phyloP scores from a whole-genome alignment of 2,113 vertebrate genomes.

The Microtus montanus region DNA sequence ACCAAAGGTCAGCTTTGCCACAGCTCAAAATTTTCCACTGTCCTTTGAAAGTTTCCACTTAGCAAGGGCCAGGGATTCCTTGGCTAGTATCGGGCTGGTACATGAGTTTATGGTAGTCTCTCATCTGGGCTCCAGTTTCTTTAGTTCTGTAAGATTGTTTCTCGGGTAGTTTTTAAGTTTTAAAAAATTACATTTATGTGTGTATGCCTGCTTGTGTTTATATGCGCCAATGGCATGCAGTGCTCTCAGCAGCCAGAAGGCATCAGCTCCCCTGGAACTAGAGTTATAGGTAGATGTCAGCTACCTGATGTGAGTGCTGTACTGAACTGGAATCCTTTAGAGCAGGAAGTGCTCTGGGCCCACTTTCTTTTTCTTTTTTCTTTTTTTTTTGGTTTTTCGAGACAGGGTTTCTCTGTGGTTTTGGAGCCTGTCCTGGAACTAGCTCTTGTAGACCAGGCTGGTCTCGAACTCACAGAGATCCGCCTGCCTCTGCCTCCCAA shows the following conservation, averaged over 20 bases:
- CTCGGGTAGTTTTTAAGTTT: background rate
- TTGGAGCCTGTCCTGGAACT: no score
- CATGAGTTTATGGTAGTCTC: conserved; percentile 39
- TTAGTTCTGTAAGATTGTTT: conserved; percentile 53
- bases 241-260: no score
- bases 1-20: conserved; percentile 26
- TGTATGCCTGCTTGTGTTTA: background rate
- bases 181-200: background rate
- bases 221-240: background rate
- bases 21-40: conserved; percentile 62
- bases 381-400: no score
- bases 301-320: background rate
- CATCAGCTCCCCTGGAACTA: background rate
- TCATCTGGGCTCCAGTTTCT: conserved; percentile 43
- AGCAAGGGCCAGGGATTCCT: conserved; percentile 42
- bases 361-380: background rate
- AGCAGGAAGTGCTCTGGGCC: background rate
- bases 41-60: conserved; percentile 61
- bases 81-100: conserved; percentile 33
- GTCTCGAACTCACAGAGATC: no score
- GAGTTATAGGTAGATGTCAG: background rate
- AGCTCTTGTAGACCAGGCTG: no score
- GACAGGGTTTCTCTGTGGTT: no score
- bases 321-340: background rate
- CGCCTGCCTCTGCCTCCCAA: no score